Conservation (phyloP, 2,113 vertebrate genomes). For the Penelope pileata region DNA sequence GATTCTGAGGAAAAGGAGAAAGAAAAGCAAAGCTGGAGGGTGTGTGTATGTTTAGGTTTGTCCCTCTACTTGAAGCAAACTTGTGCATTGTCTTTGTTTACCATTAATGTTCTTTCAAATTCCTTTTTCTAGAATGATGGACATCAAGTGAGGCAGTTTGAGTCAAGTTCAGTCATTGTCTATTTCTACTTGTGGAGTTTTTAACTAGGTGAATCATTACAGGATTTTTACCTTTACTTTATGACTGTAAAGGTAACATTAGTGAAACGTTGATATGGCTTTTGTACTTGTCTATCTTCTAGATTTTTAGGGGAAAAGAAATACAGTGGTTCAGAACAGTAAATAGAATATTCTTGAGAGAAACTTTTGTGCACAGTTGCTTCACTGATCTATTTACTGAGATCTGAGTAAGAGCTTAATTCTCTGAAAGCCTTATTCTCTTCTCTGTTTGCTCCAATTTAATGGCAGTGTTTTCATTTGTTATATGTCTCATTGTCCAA, state of each 20-base stretch:
- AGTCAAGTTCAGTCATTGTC: slow-evolving; percentile 61
- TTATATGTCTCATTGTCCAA: background rate
- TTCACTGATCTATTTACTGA: background rate
- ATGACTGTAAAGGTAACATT: slow-evolving; percentile 54
- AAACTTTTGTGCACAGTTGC: background rate
- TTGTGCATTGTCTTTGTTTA: slow-evolving; percentile 38
- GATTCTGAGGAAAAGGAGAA: background rate
- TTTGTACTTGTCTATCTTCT: slow-evolving; percentile 5
- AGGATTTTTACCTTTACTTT: slow-evolving; percentile 67
- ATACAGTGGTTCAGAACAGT: background rate
- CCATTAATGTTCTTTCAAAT: slow-evolving; percentile 65
- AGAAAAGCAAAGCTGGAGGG: background rate
- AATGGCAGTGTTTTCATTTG: slow-evolving; percentile 16
- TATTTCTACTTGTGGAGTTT: slow-evolving; percentile 62
- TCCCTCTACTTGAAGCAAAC: background rate
- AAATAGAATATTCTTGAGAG: background rate
- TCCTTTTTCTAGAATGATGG: slow-evolving; percentile 66
- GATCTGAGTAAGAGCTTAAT: background rate
- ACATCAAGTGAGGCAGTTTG: slow-evolving; percentile 65
- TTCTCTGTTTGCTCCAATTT: background rate
- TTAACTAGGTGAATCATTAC: slow-evolving; percentile 36
- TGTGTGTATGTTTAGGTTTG: background rate
- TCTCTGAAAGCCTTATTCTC: background rate
- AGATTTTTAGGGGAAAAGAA: background rate
- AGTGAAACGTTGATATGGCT: background rate